Percentiles rank a stretch among this genome's conserved stretches.
Evolutionary conservation across 2,888 invertebrate species (phyloP).

Genomic region (Drosophila prolongata): DNA sequence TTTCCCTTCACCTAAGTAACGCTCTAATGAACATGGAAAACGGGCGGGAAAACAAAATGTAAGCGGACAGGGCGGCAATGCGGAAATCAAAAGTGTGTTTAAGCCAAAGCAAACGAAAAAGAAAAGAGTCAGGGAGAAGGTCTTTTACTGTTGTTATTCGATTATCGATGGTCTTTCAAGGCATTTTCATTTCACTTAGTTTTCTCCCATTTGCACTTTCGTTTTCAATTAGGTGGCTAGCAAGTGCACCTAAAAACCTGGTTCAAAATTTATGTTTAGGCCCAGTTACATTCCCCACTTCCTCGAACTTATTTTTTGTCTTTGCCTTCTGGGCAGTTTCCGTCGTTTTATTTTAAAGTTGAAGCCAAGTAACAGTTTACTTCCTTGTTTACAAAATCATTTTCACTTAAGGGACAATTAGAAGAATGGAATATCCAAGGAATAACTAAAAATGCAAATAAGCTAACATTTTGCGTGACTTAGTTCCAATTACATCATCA

Average conservation of each 20-base stretch:
- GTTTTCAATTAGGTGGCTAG: constrained; percentile 67
- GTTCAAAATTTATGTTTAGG: constrained; percentile 38
- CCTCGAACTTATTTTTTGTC: constrained; percentile 8
- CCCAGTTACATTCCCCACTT: constrained; percentile 8
- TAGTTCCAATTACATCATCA: constrained; percentile 73
- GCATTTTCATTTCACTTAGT: constrained; percentile 53
- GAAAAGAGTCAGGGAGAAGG: constrained; percentile 28
- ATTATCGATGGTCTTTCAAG: constrained; percentile 56
- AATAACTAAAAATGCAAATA: constrained; percentile 52
- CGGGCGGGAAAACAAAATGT: constrained; percentile 1
- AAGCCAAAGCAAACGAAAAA: constrained; percentile 35
- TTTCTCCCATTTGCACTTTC: constrained; percentile 62
- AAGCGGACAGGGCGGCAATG: constrained; percentile 50
- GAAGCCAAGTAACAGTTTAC: constrained; percentile 46
- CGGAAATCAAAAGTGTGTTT: constrained; percentile 71
- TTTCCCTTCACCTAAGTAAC: constrained; percentile 34
- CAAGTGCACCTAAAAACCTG: constrained; percentile 24
- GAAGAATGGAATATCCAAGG: constrained; percentile 58
- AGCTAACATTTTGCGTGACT: constrained; percentile 77
- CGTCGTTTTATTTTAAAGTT: constrained; percentile 41
- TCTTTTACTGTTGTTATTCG: constrained; percentile 46
- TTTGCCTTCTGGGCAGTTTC: constrained; percentile 43
- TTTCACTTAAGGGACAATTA: constrained; percentile 46
- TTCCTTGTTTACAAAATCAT: constrained; percentile 66
- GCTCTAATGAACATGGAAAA: constrained; percentile 47